A percentile compares a stretch with the other conserved stretches of the same genome.
phyloP scores from a whole-genome alignment of 2,888 invertebrate species.

The Amiota mariae region DNA sequence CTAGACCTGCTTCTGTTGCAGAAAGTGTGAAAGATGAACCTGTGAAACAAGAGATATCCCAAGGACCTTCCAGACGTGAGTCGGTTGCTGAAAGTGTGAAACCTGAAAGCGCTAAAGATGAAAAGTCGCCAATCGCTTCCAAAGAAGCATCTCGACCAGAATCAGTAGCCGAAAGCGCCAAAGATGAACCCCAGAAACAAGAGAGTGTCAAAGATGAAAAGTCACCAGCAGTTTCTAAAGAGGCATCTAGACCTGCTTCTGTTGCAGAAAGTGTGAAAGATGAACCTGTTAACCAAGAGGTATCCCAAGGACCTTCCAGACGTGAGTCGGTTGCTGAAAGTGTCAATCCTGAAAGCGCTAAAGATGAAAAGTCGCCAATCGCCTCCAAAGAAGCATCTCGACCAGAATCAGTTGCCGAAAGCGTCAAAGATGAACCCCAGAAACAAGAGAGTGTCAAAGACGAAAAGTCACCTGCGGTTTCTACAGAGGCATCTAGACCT shows the following conservation, averaged over 20 bases:
- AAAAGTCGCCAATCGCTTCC: not conserved
- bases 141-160: conserved; percentile 25
- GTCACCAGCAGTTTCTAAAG: conserved; percentile 18
- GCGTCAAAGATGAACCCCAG: conserved; percentile 28
- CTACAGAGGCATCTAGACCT: conserved; percentile 51
- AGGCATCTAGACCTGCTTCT: conserved; percentile 36
- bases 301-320: not conserved
- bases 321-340: conserved; percentile 39
- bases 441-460: conserved; percentile 24
- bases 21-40: conserved; percentile 12
- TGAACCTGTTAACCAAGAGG: conserved; percentile 22
- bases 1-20: conserved; percentile 32
- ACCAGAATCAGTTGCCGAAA: conserved; percentile 31
- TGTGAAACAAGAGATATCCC: conserved; percentile 43
- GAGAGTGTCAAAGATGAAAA: conserved; percentile 27
- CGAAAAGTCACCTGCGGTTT: conserved; percentile 30
- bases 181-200: not conserved
- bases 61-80: conserved; percentile 43
- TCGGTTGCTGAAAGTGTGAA: conserved; percentile 41
- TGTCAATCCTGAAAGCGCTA: conserved; percentile 12
- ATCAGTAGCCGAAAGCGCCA: conserved; percentile 29
- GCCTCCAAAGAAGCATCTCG: conserved; percentile 29
- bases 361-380: conserved; percentile 29
- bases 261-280: conserved; percentile 33
- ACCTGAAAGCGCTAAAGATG: conserved; percentile 25